A percentile compares a stretch with the other conserved stretches of the same genome.
These are phyloP conservation scores for Agyllia agylla DNA, from an alignment of 2,888 invertebrate genomes.

Conservation along the genomic window DNA sequence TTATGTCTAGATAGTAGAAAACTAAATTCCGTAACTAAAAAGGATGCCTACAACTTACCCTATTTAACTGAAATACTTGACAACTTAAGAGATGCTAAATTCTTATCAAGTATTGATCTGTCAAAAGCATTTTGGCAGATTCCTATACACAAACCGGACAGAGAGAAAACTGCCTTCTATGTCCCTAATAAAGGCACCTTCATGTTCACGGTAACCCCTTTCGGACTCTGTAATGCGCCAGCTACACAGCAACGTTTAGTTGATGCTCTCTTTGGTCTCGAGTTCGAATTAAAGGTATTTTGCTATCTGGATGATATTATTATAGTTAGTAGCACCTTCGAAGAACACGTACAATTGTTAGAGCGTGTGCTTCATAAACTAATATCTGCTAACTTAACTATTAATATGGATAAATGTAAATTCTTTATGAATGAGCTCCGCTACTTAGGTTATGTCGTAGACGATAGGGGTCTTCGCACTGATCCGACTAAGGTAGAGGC, in stretches of 20 bases:
- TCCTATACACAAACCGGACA: background rate
- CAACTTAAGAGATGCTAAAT: background rate
- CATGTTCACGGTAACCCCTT: background rate
- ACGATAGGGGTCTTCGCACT: background rate
- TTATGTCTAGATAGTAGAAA: background rate
- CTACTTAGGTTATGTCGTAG: background rate
- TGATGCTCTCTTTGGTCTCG: background rate
- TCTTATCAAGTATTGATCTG: background rate
- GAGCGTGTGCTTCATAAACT: background rate
- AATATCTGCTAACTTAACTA: background rate
- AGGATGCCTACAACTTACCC: background rate
- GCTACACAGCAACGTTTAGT: background rate
- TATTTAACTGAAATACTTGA: background rate
- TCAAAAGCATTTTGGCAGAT: background rate
- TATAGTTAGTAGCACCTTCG: background rate
- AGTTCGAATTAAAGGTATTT: background rate
- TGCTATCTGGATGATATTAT: background rate
- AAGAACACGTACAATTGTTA: background rate
- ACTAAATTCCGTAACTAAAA: background rate
- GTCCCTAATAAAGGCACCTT: background rate
- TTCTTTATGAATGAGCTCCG: background rate
- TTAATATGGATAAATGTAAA: background rate
- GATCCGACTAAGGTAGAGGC: background rate
- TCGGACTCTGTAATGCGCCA: background rate
- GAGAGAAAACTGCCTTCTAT: background rate